Percentiles rank a stretch among this genome's conserved stretches.
phyloP scores from a whole-genome alignment of 2,113 vertebrate species.

The Sinosuthora webbiana region DNA sequence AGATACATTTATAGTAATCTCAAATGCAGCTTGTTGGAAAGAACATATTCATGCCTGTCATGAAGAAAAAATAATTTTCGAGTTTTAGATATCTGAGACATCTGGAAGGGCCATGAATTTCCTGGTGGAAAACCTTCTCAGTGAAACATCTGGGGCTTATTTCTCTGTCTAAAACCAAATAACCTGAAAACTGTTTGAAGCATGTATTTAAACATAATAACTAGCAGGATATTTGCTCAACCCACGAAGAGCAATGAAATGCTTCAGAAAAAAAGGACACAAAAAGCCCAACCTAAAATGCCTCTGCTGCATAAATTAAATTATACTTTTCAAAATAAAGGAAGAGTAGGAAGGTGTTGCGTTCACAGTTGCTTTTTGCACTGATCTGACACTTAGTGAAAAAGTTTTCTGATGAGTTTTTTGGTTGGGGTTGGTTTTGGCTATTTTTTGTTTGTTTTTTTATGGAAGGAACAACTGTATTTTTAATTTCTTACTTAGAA shows the following conservation, averaged over 20 bases:
- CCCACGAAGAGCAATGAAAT: neutral
- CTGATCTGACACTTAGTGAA: neutral
- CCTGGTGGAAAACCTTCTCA: neutral
- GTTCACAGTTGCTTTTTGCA: neutral
- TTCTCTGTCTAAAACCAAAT: slow-evolving; percentile 3
- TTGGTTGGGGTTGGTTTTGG: too few relatives aligned
- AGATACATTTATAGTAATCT: neutral
- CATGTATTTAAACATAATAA: neutral
- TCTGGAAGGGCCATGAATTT: neutral
- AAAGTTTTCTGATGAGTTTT: neutral
- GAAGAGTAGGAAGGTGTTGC: neutral
- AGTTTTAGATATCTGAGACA: neutral
- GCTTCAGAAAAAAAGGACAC: neutral
- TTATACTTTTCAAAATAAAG: neutral
- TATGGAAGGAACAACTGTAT: neutral
- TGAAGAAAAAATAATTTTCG: neutral
- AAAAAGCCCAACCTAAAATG: neutral
- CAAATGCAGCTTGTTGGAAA: neutral
- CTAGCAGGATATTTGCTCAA: neutral
- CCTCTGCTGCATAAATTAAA: neutral
- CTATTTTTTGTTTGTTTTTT: neutral
- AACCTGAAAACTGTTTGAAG: neutral
- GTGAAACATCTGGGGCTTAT: slow-evolving; percentile 57
- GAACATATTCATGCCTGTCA: neutral
- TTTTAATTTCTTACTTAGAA: slow-evolving; percentile 2